These are phyloP conservation scores for Ceyx melanurus DNA, from an alignment of 2,113 vertebrate species.

Conservation along the genomic window DNA sequence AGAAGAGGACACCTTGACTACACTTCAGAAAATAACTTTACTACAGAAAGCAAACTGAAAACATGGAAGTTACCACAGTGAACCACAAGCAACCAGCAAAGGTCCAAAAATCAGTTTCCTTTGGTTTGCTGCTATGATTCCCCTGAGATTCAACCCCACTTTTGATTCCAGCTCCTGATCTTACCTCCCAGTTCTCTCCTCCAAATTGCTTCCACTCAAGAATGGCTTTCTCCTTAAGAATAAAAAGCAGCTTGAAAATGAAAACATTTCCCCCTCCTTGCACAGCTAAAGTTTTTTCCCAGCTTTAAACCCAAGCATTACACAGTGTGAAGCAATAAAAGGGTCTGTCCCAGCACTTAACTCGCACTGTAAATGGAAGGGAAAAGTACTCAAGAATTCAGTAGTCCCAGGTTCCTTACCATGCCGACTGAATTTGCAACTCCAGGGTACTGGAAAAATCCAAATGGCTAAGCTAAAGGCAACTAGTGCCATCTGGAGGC, in stretches of 20 bases:
- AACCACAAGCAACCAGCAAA: not conserved
- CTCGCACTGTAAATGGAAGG: not conserved
- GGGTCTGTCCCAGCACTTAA: not conserved
- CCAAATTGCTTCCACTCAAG: not conserved
- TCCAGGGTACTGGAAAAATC: not conserved
- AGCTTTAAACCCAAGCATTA: not conserved
- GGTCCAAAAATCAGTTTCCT: not conserved
- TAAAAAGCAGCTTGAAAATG: not conserved
- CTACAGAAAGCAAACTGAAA: slow-evolving; percentile 9
- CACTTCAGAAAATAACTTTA: not conserved
- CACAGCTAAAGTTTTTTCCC: not conserved
- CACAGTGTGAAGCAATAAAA: not conserved
- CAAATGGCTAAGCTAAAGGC: not conserved
- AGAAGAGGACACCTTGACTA: not conserved
- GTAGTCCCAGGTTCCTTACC: not conserved
- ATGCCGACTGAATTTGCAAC: not conserved
- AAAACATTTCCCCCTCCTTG: not conserved
- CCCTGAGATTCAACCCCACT: not conserved
- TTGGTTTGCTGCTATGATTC: not conserved
- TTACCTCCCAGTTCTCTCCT: not conserved
- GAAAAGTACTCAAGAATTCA: not conserved
- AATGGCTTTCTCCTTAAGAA: not conserved
- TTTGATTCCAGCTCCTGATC: not conserved
- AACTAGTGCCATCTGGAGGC: slow-evolving; percentile 57
- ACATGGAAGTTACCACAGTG: not conserved